Base-by-base conservation (phyloP, 1,140 invertebrate genomes). In the Drosophila navojoa region DNA sequence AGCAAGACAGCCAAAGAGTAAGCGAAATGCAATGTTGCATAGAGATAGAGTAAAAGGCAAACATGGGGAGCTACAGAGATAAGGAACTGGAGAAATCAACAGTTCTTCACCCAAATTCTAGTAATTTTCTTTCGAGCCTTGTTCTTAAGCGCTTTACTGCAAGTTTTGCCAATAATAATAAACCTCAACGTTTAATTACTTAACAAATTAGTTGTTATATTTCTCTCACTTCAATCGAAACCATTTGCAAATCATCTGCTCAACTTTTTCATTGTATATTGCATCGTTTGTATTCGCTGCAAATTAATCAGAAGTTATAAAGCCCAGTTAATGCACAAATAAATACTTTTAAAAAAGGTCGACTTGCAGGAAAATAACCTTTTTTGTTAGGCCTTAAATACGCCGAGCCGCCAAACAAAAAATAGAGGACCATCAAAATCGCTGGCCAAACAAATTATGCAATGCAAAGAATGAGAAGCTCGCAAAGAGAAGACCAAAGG, bases 401-500 rank as follows among this genome's bases (percentile, higher is more conserved):
- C 50, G 27, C 50, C 2, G 5, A 16, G 11, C 4, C 29, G 40
- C 40, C 5, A 2, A n/a, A 9, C 40, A 5, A 47, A 15, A 47
- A 6, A 32, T 19, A 19, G 54, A 25, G 32, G 54, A 44, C 50
- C 62, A 16, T 27, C 32, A 66, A 55, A 38, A 47, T 25, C 61
- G 50, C 62, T 38, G 62, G 27, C 62, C 40, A 49, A 70, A 42
- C 15, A 63, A 70, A 70, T 70, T 61, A 70, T 69, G 67, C 67
- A 69, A 70, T 42, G 40, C 16, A 59, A 47, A 6, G 38, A 47
- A 50, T 13, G 38, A 29, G 5, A 9, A 47, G 40, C 59, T 54
- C 22, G 59, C 27, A 29, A 1, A 29, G 9, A 22, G 25, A 11
- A 16, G 25, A 11, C 22, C 45, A 58, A 59, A 58, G 58, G 11